Evolutionary conservation across 2,888 invertebrate genomes (phyloP).

Genomic region (Leptinotarsa rubiginosa): DNA sequence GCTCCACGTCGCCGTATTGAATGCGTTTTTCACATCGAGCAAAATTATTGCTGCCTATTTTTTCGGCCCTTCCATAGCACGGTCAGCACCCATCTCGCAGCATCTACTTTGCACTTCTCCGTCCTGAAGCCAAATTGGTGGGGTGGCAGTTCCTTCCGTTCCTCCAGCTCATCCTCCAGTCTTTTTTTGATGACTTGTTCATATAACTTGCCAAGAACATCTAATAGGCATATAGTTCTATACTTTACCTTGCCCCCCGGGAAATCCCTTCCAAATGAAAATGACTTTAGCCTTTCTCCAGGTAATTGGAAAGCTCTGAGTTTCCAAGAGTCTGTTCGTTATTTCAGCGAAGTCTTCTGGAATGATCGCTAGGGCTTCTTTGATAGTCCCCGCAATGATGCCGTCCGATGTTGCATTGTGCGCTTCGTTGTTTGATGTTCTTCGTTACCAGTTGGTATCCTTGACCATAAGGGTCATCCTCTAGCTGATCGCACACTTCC

Average conservation of each 20-base stretch:
- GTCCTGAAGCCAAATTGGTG: slow-evolving; percentile 18
- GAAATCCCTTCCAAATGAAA: slow-evolving; percentile 1
- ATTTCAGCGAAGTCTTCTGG: not conserved
- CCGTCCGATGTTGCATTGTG: not conserved
- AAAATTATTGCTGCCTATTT: not conserved
- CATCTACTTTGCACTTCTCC: not conserved
- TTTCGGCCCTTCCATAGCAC: not conserved
- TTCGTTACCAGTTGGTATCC: not conserved
- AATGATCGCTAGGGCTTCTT: not conserved
- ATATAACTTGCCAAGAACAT: not conserved
- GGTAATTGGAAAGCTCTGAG: not conserved
- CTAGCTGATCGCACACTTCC: slow-evolving; percentile 9
- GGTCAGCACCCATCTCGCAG: not conserved
- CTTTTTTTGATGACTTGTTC: not conserved
- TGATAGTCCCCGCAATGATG: slow-evolving; percentile 6
- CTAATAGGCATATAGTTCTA: not conserved
- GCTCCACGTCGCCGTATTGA: not conserved
- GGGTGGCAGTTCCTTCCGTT: not conserved
- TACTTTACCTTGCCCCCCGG: no score
- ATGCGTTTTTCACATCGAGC: not conserved
- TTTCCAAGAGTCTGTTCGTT: not conserved
- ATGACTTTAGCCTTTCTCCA: slow-evolving; percentile 19
- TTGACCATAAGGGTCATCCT: not conserved
- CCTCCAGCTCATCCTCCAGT: slow-evolving; percentile 5
- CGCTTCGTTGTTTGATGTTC: not conserved